phyloP scores from a whole-genome alignment of 2,797 vertebrate genomes.

The Valencia hispanica region DNA sequence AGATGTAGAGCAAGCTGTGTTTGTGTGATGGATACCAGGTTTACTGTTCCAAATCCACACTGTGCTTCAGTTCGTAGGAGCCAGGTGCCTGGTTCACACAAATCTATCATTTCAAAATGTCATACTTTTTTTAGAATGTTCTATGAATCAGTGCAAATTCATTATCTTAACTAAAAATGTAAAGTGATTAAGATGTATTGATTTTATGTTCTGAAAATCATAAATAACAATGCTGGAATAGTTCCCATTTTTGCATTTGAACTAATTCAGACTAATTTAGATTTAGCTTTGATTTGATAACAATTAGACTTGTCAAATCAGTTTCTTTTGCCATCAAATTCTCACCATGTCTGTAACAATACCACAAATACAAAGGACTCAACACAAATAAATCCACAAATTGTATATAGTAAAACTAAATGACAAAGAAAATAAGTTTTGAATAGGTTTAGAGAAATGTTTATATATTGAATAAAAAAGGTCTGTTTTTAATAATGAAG shows the following conservation, averaged over 20 bases:
- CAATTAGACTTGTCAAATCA: background rate
- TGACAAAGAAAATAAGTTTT: conserved; percentile 51
- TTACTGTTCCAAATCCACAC: conserved; percentile 63
- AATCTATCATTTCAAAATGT: background rate
- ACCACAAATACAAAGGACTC: background rate
- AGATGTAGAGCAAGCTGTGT: conserved; percentile 69
- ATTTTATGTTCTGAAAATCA: background rate
- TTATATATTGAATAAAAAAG: background rate
- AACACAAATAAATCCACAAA: conserved; percentile 10
- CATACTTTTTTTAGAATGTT: background rate
- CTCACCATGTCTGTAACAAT: background rate
- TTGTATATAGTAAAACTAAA: conserved; percentile 65
- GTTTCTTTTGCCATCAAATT: background rate
- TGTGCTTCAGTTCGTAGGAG: conserved; percentile 86
- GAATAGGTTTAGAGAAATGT: background rate
- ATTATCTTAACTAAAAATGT: background rate
- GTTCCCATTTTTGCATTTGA: background rate
- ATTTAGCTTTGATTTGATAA: background rate
- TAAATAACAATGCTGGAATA: background rate
- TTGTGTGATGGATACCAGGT: conserved; percentile 73
- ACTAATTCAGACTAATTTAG: background rate
- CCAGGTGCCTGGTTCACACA: conserved; percentile 67
- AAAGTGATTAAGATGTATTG: background rate
- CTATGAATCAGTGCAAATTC: background rate
- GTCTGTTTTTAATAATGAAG: background rate